Percentiles rank a stretch among this genome's conserved stretches.
Evolutionary conservation across 2,797 vertebrate genomes (phyloP).

Genomic region (Coccyzus lansbergi): DNA sequence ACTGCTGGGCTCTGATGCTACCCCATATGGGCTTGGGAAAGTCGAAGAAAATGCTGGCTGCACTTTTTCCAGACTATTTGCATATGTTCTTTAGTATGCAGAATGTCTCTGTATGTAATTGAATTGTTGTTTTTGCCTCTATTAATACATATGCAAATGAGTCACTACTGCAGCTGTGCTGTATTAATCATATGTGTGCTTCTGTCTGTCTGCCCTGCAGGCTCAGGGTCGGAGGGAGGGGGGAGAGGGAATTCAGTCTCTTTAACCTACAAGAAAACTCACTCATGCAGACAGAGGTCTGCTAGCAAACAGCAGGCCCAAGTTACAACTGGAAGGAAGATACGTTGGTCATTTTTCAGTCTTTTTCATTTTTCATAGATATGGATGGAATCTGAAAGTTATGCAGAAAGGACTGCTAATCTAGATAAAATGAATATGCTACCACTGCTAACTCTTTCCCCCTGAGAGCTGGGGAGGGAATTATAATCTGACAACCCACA

Average conservation of each 20-base stretch:
- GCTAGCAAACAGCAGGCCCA: constrained; percentile 50
- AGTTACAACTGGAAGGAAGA: constrained; percentile 38
- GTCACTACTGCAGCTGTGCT: constrained; percentile 83
- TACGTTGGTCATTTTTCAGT: constrained; percentile 54
- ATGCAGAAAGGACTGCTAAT: constrained; percentile 22
- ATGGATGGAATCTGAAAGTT: constrained; percentile 46
- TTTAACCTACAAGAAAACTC: constrained; percentile 79
- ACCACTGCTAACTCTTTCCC: constrained; percentile 35
- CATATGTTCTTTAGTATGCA: constrained; percentile 79
- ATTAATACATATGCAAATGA: constrained; percentile 84
- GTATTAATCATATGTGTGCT: constrained; percentile 79
- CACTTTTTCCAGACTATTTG: constrained; percentile 70
- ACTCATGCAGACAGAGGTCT: constrained; percentile 70
- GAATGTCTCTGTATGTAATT: constrained; percentile 82
- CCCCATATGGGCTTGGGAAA: constrained; percentile 55
- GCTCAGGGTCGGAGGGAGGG: constrained; percentile 69
- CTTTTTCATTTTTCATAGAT: constrained; percentile 39
- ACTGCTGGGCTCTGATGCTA: constrained; percentile 48
- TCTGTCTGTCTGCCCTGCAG: constrained; percentile 79
- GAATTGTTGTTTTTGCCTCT: constrained; percentile 81
- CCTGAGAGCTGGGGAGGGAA: not conserved
- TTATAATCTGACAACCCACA: constrained; percentile 14
- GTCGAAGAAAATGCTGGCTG: constrained; percentile 56
- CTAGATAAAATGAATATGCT: constrained; percentile 29
- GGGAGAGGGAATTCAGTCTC: constrained; percentile 68